A percentile compares a stretch with the other conserved stretches of the same genome.
phyloP scores from a whole-genome alignment of 2,113 vertebrate genomes.

The Thomomys bottae region DNA sequence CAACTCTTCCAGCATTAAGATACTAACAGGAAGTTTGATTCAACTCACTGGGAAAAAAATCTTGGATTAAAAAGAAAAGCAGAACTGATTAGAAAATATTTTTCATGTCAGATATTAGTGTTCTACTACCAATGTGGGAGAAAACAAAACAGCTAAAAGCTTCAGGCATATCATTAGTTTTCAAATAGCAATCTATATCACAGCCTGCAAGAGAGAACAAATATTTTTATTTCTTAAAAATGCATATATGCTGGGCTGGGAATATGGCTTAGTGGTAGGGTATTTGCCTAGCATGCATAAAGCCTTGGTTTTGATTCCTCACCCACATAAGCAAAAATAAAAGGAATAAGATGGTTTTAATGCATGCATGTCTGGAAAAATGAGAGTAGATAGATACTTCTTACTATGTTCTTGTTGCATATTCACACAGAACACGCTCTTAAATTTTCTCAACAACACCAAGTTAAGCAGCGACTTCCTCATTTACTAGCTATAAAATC shows the following conservation, averaged over 20 bases:
- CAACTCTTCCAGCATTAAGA: background rate
- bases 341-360: too few species aligned
- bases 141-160: background rate
- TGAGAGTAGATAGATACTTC: background rate
- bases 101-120: background rate
- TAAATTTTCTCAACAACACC: background rate
- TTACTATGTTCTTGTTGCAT: slow-evolving; percentile 18
- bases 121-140: too few species aligned
- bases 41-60: background rate
- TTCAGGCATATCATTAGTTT: background rate
- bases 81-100: background rate
- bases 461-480: background rate
- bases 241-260: background rate
- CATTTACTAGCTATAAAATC: background rate
- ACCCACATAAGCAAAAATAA: too few species aligned
- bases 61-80: background rate
- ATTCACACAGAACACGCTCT: background rate
- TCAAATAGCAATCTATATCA: slow-evolving; percentile 18
- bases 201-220: background rate
- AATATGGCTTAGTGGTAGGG: too few species aligned
- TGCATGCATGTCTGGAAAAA: too few species aligned
- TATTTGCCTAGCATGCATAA: too few species aligned
- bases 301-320: too few species aligned
- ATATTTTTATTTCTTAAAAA: slow-evolving; percentile 21
- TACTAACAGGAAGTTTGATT: background rate